Evolutionary conservation across 2,113 vertebrate genomes (phyloP).

Genomic region (Motacilla tschutschensis): DNA sequence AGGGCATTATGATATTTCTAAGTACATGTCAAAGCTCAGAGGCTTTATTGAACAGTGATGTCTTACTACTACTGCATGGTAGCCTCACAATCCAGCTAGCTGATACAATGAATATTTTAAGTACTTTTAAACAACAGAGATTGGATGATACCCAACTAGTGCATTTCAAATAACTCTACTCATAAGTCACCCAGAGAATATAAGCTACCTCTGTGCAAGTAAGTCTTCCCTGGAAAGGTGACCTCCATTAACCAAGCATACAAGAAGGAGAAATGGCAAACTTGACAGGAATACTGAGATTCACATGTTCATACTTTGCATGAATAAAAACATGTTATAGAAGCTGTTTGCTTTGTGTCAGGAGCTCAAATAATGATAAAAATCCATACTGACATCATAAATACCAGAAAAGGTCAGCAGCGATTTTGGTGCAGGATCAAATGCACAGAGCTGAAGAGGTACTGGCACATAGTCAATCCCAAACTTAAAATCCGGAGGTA

Average conservation of each 20-base stretch:
- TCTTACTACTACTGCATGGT: background rate
- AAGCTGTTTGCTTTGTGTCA: conserved; percentile 65
- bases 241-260: background rate
- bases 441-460: conserved; percentile 15
- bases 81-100: background rate
- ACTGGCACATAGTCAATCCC: conserved; percentile 45
- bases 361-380: conserved; percentile 65
- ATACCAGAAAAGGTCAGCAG: conserved; percentile 75
- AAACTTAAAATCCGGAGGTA: conserved; percentile 35
- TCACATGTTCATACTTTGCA: background rate
- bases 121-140: background rate
- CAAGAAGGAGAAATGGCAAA: background rate
- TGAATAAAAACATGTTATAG: conserved; percentile 28
- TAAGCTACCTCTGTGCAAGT: background rate
- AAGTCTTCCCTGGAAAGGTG: background rate
- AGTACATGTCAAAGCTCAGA: background rate
- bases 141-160: background rate
- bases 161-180: background rate
- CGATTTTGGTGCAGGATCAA: conserved; percentile 9
- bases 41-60: background rate
- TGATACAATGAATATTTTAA: background rate
- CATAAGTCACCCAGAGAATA: background rate
- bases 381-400: conserved; percentile 63
- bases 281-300: conserved; percentile 16
- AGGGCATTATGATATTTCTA: background rate